Evolutionary conservation across 2,113 vertebrate species (phyloP).

Genomic region (Phylloscopus trochiloides): DNA sequence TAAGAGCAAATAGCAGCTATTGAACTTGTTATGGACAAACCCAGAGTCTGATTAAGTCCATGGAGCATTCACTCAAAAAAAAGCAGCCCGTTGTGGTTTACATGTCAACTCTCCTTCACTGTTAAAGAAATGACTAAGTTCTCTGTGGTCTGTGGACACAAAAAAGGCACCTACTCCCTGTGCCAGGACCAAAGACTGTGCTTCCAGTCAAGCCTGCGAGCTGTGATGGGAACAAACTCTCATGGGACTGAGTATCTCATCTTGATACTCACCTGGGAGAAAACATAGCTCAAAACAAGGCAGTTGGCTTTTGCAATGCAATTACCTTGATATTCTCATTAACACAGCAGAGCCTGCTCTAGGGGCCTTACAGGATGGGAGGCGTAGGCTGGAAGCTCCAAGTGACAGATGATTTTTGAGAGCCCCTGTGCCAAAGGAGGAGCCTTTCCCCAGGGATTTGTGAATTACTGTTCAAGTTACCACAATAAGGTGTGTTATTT

Average conservation of each 20-base stretch:
- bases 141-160: background rate
- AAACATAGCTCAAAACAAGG: constrained; percentile 60
- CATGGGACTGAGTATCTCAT: background rate
- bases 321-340: constrained; percentile 24
- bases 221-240: constrained; percentile 1
- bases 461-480: background rate
- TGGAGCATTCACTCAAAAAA: constrained; percentile 55
- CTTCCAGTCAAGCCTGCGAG: background rate
- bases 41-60: constrained; percentile 72
- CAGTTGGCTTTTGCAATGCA: constrained; percentile 15
- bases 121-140: constrained; percentile 54
- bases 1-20: constrained; percentile 67
- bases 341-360: background rate
- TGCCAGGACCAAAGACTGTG: background rate
- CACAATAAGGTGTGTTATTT: background rate
- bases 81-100: constrained; percentile 39
- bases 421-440: background rate
- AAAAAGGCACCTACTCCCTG: background rate
- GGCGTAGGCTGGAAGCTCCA: background rate
- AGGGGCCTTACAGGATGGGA: background rate
- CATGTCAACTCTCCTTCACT: constrained; percentile 46
- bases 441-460: background rate
- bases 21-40: constrained; percentile 72
- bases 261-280: constrained; percentile 62
- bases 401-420: background rate